Evolutionary conservation across 1,140 invertebrate species (phyloP).

Genomic region (Listronotus bonariensis): DNA sequence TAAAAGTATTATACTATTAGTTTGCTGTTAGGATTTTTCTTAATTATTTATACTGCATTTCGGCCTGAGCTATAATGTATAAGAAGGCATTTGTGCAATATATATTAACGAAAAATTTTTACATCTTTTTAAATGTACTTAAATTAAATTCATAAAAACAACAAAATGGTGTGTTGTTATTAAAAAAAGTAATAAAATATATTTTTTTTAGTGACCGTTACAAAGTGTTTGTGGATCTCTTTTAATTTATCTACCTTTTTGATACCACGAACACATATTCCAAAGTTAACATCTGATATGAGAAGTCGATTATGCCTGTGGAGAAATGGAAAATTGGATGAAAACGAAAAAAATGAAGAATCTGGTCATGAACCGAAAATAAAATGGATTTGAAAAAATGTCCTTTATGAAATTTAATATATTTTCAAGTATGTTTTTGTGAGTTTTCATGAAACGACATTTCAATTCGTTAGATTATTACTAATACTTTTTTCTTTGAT

Average conservation of each 20-base stretch:
- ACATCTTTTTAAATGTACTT: too few species aligned
- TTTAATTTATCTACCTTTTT: slow-evolving; percentile 97
- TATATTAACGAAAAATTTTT: too few species aligned
- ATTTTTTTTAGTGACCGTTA: slow-evolving; percentile 84
- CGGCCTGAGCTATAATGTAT: too few species aligned
- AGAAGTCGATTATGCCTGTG: slow-evolving; percentile 41
- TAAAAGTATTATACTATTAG: too few species aligned
- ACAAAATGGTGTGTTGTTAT: background rate
- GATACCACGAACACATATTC: slow-evolving; percentile 89
- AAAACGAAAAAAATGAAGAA: slow-evolving; percentile 19
- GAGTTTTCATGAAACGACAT: too few species aligned
- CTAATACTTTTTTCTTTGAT: too few species aligned
- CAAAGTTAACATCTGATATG: slow-evolving; percentile 69
- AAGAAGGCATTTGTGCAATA: too few species aligned
- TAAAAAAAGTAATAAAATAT: slow-evolving; percentile 2
- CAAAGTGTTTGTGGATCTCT: slow-evolving; percentile 96
- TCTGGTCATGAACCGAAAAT: slow-evolving; percentile 14
- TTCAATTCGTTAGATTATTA: too few species aligned
- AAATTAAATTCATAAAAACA: too few species aligned
- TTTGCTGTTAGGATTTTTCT: too few species aligned
- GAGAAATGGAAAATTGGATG: slow-evolving; percentile 23
- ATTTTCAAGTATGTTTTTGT: too few species aligned
- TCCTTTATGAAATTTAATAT: slow-evolving; percentile 11
- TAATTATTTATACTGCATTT: too few species aligned
- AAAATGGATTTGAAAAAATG: slow-evolving; percentile 23